Base-by-base conservation (phyloP, 1,140 invertebrate genomes). In the Semibalanus balanoides region DNA sequence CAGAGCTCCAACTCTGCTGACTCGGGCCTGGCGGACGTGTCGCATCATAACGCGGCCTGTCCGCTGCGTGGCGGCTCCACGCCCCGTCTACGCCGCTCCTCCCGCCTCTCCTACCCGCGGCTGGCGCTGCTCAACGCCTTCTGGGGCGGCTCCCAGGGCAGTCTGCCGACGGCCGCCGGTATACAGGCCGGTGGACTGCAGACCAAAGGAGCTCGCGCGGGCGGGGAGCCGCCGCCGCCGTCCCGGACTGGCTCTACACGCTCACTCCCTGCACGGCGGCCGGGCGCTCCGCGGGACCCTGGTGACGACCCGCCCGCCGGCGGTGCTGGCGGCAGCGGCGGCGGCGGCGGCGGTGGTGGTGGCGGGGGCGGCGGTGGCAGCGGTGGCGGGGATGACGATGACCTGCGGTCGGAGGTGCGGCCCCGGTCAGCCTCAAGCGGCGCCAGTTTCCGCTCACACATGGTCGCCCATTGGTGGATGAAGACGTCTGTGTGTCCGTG, bases 381-480 rank as follows among this genome's bases (percentile, higher is more conserved):
- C n/a, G n/a, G n/a, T n/a, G n/a, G n/a, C n/a, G n/a, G n/a, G n/a
- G n/a, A n/a, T n/a, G n/a, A n/a, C 17, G 35, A 40, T 17, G 35
- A 40, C 5, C 35, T 17, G 35, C 35, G 17, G 35, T 17, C 35
- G 35, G 5, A 5, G 5, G 35, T 40, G 5, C 35, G 35, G 35
- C 35, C 35, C 51, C 51, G 51, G 14, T 64, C 51, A 19, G 51
- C 51, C 14, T 64, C 51, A 7, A 25, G 51, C 51, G 51, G 51
- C 51, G 29, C 22, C 70, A 72, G 70, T 19, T 72, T 72, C 70
- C n/a, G 29, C 11, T 72, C 70, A 3, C 70, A 72, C 29, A 72
- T 72, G 70, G 70, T 72, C 83, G 92, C 92, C 77, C 92, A 94
- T 85, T 94, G 93, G 93, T 94, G 92, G 92, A 89, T 93, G 84